Evolutionary conservation across 2,113 vertebrate species (phyloP).

Genomic region (Tautogolabrus adspersus): DNA sequence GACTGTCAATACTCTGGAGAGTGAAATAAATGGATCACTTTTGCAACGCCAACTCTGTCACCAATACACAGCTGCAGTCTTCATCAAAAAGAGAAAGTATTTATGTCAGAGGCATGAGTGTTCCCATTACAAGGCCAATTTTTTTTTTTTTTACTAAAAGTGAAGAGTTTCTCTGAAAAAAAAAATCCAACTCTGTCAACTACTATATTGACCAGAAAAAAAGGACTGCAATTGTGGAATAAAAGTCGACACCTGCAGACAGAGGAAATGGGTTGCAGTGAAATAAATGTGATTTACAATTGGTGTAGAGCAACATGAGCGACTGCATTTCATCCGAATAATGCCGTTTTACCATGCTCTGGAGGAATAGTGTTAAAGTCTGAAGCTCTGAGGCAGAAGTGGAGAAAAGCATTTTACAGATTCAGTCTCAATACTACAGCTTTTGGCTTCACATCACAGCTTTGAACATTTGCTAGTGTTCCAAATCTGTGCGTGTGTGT

Average conservation of each 20-base stretch:
- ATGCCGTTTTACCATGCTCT: not conserved
- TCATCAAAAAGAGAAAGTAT: too few species aligned
- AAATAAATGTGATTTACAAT: constrained; percentile 20
- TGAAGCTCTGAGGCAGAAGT: not conserved
- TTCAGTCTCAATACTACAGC: not conserved
- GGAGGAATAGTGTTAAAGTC: not conserved
- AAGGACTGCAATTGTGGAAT: too few species aligned
- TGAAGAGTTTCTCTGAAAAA: not conserved
- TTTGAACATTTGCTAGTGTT: not conserved
- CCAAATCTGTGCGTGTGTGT: not conserved
- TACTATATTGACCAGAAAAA: too few species aligned
- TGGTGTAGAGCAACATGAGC: not conserved
- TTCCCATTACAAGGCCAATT: too few species aligned
- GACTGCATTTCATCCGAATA: not conserved
- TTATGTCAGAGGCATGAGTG: too few species aligned
- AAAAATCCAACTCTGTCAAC: not conserved
- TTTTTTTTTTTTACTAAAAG: too few species aligned
- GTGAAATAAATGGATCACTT: constrained; percentile 50
- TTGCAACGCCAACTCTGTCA: constrained; percentile 19
- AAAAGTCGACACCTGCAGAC: not conserved
- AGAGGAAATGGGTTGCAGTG: not conserved
- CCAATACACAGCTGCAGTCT: constrained; percentile 24
- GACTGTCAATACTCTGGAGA: constrained; percentile 29
- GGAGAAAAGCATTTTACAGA: not conserved
- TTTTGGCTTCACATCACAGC: not conserved